phyloP scores from a whole-genome alignment of 2,113 vertebrate genomes.

The Pseudorhombus dupliciocellatus region DNA sequence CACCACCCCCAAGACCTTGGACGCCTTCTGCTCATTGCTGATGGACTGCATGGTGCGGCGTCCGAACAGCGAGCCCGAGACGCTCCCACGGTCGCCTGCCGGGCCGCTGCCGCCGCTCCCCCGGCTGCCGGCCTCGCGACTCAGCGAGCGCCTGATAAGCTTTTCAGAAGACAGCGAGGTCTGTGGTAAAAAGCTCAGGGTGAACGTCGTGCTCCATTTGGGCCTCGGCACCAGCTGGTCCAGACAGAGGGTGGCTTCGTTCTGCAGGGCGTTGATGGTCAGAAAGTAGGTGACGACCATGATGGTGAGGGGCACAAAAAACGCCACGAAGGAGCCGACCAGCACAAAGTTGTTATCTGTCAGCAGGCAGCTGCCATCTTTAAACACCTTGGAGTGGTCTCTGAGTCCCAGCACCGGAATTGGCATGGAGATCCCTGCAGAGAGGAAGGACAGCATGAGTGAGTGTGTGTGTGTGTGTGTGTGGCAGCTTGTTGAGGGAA shows the following conservation, averaged over 20 bases:
- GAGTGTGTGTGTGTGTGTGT: background rate
- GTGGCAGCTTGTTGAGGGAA: background rate
- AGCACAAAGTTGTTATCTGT: slow-evolving; percentile 91
- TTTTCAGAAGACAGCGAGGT: slow-evolving; percentile 91
- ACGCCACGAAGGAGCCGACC: slow-evolving; percentile 93
- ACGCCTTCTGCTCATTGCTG: slow-evolving; percentile 96
- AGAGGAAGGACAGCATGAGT: slow-evolving; percentile 12
- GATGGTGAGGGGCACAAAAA: slow-evolving; percentile 95
- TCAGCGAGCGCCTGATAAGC: slow-evolving; percentile 87
- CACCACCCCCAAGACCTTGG: slow-evolving; percentile 96
- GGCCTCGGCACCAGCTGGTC: slow-evolving; percentile 86
- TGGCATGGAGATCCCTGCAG: slow-evolving; percentile 90
- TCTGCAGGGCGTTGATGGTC: slow-evolving; percentile 92
- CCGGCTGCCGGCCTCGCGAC: slow-evolving; percentile 74
- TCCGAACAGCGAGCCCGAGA: slow-evolving; percentile 70
- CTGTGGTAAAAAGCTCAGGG: slow-evolving; percentile 89
- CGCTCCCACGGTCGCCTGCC: slow-evolving; percentile 8
- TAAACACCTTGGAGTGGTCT: slow-evolving; percentile 93
- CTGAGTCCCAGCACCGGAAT: slow-evolving; percentile 91
- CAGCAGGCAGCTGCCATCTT: slow-evolving; percentile 88
- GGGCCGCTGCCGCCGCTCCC: slow-evolving; percentile 38
- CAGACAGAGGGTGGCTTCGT: slow-evolving; percentile 89
- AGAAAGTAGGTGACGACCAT: slow-evolving; percentile 97
- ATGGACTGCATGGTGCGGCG: slow-evolving; percentile 94
- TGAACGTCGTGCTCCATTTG: slow-evolving; percentile 84